A percentile compares a stretch with the other conserved stretches of the same genome.
Evolutionary conservation across 2,797 vertebrate species (phyloP).

Genomic region (Cygnus olor): DNA sequence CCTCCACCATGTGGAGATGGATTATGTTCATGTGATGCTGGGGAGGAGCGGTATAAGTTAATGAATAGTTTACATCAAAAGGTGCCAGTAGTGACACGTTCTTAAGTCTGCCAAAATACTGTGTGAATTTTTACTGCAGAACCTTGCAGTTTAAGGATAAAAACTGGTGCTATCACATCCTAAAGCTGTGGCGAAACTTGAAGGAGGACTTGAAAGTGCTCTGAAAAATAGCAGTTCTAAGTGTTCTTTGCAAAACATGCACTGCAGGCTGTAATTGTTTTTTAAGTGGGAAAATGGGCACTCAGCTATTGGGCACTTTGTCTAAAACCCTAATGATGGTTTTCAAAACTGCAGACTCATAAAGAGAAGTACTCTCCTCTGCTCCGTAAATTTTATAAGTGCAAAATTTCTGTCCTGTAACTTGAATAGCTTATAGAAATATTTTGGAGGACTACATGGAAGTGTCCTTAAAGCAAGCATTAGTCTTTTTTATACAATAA

Average conservation of each 20-base stretch:
- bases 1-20: fast-evolving
- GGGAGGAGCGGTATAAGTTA: background rate
- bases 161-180: background rate
- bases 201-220: background rate
- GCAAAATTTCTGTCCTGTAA: background rate
- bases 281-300: background rate
- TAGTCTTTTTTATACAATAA: background rate
- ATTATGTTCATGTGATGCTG: background rate
- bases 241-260: background rate
- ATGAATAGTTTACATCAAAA: background rate
- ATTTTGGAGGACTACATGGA: background rate
- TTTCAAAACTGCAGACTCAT: background rate
- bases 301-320: background rate
- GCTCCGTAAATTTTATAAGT: background rate
- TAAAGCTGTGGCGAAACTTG: background rate
- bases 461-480: background rate
- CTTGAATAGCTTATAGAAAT: background rate
- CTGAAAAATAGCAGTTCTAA: background rate
- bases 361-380: background rate
- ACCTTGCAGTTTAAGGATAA: background rate
- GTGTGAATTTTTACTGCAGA: background rate
- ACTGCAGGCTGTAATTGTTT: background rate
- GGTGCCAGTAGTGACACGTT: background rate
- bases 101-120: background rate
- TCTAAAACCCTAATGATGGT: background rate